Base-by-base conservation (phyloP, 2,797 vertebrate genomes). In the Apogon talboti region DNA sequence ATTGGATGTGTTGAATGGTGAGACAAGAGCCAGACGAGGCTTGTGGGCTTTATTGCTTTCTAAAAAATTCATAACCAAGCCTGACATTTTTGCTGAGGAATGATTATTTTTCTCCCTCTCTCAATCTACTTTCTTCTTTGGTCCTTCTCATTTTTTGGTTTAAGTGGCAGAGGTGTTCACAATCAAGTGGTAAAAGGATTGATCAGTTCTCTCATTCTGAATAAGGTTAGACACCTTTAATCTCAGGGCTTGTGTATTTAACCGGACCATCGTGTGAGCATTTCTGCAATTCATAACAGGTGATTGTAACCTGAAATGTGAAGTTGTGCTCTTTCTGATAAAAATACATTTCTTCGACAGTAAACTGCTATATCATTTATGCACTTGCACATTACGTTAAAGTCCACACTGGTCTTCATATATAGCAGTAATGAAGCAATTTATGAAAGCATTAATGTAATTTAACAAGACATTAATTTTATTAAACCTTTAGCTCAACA, bases 1-100 rank as follows among this genome's bases (percentile, higher is more conserved):
- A 71, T 82, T 90, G 80, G 66, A 80, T 86, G 79, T 90, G 82
- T 81, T 85, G 84, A 90, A 84, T 56, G 66, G 71, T 73, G 67
- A 89, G 80, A 86, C 73, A 78, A 80, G 73, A 83, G 73, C 67
- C 67, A 77, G 84, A 73, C 45, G 52, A 80, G 76, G 71, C 69
- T 83, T 68, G 75, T 64, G 74, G 74, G 79, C 82, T 90, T 92
- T 93, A 90, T 89, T 91, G 86, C 82, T 82, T 86, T 87, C 68
- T 83, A 82, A 91, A 92, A 91, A 87, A 91, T 80, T 90, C 80
- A 91, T 90, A 87, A 87, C 83, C 66, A 43, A 80, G 82, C 60
- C 54, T 84, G 84, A 84, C 84, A 83, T 87, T 91, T 90, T 89
- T 91, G 83, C 85, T 91, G 86, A 90, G 83, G 77, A 87, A 78